Conservation (phyloP, 2,113 vertebrate species). For the Nymphicus hollandicus region DNA sequence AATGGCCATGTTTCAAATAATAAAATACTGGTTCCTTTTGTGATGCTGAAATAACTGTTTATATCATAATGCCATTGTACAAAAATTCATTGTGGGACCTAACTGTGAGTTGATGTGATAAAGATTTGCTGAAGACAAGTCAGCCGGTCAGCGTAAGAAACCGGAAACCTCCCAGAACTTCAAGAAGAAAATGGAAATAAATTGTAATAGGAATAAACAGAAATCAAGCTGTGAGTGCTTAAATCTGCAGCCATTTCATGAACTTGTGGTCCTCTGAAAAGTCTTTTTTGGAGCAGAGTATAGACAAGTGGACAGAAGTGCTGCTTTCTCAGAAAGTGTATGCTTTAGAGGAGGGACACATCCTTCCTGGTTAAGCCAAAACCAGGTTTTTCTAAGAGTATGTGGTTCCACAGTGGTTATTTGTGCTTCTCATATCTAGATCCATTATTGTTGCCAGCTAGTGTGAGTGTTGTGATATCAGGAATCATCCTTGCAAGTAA, state of each 20-base stretch:
- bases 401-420: background rate
- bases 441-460: background rate
- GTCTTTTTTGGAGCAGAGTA: background rate
- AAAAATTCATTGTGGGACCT: background rate
- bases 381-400: background rate
- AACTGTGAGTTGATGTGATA: background rate
- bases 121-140: background rate
- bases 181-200: background rate
- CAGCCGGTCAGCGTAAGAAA: background rate
- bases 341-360: background rate
- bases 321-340: background rate
- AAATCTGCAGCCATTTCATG: background rate
- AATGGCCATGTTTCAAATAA: background rate
- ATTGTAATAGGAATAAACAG: background rate
- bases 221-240: background rate
- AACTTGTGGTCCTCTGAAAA: background rate
- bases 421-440: background rate
- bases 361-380: background rate
- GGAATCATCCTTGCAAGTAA: background rate
- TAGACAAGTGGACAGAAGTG: background rate
- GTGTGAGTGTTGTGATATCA: background rate
- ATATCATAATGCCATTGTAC: background rate
- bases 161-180: background rate
- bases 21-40: background rate
- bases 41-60: background rate